phyloP scores from a whole-genome alignment of 2,888 invertebrate species.

The Balanococcus diminutus region DNA sequence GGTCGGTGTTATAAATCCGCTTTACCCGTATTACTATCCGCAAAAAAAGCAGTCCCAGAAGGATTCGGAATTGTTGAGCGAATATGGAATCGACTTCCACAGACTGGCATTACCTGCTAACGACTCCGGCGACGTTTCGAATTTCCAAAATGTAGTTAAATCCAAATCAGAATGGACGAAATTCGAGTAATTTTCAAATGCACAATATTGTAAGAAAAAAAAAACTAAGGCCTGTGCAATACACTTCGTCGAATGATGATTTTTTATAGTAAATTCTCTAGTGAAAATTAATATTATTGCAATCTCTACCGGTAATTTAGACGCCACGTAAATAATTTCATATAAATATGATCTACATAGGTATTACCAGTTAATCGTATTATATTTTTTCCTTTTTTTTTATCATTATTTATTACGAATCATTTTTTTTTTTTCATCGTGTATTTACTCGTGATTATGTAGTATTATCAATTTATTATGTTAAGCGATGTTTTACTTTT shows the following conservation, averaged over 20 bases:
- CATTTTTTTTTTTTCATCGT: slow-evolving; percentile 1
- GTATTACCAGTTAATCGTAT: slow-evolving; percentile 8
- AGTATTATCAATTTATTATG: neutral
- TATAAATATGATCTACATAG: too few relatives aligned
- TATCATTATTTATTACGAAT: neutral
- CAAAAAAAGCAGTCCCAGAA: slow-evolving; percentile 62
- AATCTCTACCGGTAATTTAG: neutral
- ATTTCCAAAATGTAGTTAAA: slow-evolving; percentile 39
- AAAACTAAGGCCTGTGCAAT: neutral
- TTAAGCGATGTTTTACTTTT: neutral
- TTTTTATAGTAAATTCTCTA: neutral
- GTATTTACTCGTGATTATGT: neutral
- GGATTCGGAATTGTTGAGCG: slow-evolving; percentile 70
- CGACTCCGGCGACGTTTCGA: neutral
- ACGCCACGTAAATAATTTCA: neutral
- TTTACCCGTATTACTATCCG: slow-evolving; percentile 63
- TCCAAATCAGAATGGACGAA: slow-evolving; percentile 57
- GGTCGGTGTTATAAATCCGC: slow-evolving; percentile 64
- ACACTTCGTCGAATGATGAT: neutral
- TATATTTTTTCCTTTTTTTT: neutral
- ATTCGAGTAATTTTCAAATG: slow-evolving; percentile 54
- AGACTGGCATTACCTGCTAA: slow-evolving; percentile 61
- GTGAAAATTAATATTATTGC: neutral
- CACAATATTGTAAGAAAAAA: neutral
- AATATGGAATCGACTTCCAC: slow-evolving; percentile 76